Evolutionary conservation across 2,113 vertebrate species (phyloP), one percentile per base, ranked within the genome.

Genomic region (Bufo bufo): DNA sequence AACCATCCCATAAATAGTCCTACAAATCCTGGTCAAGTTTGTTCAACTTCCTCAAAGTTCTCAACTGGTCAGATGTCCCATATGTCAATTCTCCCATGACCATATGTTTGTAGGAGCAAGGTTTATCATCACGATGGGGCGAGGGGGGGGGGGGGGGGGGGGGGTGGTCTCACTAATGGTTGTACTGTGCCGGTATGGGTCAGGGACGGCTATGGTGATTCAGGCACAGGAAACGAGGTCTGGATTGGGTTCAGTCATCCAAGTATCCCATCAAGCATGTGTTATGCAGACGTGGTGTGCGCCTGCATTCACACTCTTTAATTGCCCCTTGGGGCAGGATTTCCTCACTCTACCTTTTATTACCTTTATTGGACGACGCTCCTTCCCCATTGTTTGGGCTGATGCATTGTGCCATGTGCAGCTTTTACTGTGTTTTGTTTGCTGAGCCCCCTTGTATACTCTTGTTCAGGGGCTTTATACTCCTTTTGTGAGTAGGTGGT

Each of bases 331-430:
- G 49, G 58, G 82, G 82, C 82, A 71, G 50, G 11, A n/a, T 84
- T 84, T 84, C 63, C 82, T 84, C 10, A 50, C 49, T 52, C 20
- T 33, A 71, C 80, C 58, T 65, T 33, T 33, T 82, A 63, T 82
- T 82, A 82, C 80, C 59, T 49, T 49, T 16, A 61, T 19, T 63
- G 58, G 59, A 65, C 45, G 59, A 65, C 45, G 10, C 78, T 71
- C 47, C 8, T 71, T 66, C 82, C 82, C 50, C 33, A 84, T 84
- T 83, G 82, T 82, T 82, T 17, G 43, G 52, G 4, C 63, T 83
- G 69, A 83, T 83, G 82, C 19, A 69, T 69, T 84, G 19, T 65
- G 59, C 81, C 81, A 82, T 82, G 81, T 84, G 82, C 20, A 2
- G 63, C 45, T 33, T 66, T 47, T 17, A n/a, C 59, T 71, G 6